Evolutionary conservation across 2,888 invertebrate genomes (phyloP), one percentile per base, ranked within the genome.

Genomic region (Scrobipalpa atriplicella): DNA sequence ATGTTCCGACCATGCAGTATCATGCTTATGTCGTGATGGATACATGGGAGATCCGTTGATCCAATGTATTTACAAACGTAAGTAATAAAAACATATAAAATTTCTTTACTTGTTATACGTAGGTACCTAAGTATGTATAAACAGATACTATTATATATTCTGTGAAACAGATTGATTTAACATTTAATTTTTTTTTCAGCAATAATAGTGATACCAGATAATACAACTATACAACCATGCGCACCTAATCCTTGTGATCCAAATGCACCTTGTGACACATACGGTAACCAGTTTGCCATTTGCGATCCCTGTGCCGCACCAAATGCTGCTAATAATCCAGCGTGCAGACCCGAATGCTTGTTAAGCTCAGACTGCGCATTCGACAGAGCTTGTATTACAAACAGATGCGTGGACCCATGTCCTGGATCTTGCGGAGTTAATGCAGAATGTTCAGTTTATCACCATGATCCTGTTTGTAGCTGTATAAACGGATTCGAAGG

Each of bases 321-420:
- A 0, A 94, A 95, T 72, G 94, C 95, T 47, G 89, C 94, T 58
- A 95, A 94, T 72, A 95, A 95, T 84, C 95, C 96, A 36, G 93
- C 94, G 41, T 97, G 97, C 75, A 93, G 96, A 79, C 97, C 97
- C 41, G 97, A 97, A 89, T 98, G 98, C 86, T 88, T 97, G 63
- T 94, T 95, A 16, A 96, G 95, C 79, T 95, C 96, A 0, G 97
- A 97, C 78, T 97, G 97, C 90, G 93, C 95, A 63, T 96, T 96
- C 78, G 93, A 96, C 80, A 95, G 93, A 78, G 96, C 97, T 66
- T 97, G 97, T 79, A 87, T 96, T 64, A 94, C 95, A 70, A 95
- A 95, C 75, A 94, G 93, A 80, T 97, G 97, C 79, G 84, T 94
- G 13, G 96, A 97, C 85, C 97, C 97, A 18, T 97, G 97, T 75